phyloP scores from a whole-genome alignment of 2,113 vertebrate genomes.

The Rhagologus leucostigma region DNA sequence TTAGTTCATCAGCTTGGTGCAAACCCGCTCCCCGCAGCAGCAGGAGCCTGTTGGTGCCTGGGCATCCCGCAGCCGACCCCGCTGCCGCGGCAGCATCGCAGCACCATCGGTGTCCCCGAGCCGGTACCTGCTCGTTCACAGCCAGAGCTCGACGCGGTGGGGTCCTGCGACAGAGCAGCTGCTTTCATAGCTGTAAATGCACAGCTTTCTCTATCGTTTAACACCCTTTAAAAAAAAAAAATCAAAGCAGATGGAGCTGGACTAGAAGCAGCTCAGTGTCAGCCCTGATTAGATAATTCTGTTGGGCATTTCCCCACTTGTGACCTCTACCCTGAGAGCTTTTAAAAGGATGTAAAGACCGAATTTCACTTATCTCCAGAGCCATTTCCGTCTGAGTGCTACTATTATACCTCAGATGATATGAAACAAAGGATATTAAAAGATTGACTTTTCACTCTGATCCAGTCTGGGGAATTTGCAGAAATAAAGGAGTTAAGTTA shows the following conservation, averaged over 20 bases:
- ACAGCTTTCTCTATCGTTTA: neutral
- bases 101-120: fast-evolving
- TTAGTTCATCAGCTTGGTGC: neutral
- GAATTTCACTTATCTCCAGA: neutral
- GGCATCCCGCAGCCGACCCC: neutral
- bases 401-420: neutral
- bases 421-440: neutral
- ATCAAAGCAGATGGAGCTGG: neutral
- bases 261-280: neutral
- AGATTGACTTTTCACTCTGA: neutral
- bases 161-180: neutral
- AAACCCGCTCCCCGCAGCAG: fast-evolving
- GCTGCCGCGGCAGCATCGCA: fast-evolving
- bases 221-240: neutral
- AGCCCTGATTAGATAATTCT: neutral
- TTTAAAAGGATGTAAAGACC: neutral
- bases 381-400: neutral
- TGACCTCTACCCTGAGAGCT: neutral
- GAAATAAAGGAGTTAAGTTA: neutral
- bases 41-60: neutral
- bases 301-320: neutral
- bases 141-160: fast-evolving
- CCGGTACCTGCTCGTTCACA: neutral
- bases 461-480: neutral
- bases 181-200: neutral